Evolutionary conservation across 1,140 invertebrate species (phyloP), one percentile per base, ranked within the genome.

Genomic region (Drosophila santomea): DNA sequence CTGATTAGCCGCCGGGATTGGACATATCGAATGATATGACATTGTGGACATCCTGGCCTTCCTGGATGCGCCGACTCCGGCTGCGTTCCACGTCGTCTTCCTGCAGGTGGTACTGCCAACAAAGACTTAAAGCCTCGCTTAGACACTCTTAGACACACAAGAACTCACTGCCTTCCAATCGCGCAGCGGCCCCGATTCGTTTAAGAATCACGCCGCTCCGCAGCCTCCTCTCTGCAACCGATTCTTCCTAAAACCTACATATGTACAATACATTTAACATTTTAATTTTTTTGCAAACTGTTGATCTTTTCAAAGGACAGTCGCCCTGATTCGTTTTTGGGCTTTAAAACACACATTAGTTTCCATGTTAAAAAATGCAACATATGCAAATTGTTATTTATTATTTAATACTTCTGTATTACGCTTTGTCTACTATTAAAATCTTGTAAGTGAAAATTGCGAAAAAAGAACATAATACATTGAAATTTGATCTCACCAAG

Each of bases 121-220:
- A 85, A 85, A 85, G 85, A 85, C 85, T 85, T 88, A 85, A 78
- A 85, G 83, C 82, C 82, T 85, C 82, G 82, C 82, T 85, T 85
- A 86, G 41, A 74, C 68, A 82, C 17, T 52, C n/a, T 74, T 38
- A 62, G 44, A 68, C 48, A 68, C 47, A 67, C 25, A 74, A 75
- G 77, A 79, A 80, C 81, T 88, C 83, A 85, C 82, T 85, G 82
- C 82, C 82, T 85, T 85, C 82, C 82, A 85, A 66, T 76, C 43
- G 55, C 63, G 60, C 67, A 28, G 78, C 63, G 67, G 64, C 66
- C 50, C 32, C 66, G 56, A 69, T 68, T 61, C 69, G 69, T 68
- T 76, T 51, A 50, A 66, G 77, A 83, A 80, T 81, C 78, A 44
- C 23, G 35, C 61, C 48, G 63, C 74, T 32, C 20, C 20, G 67